Conservation (phyloP, 2,888 invertebrate species). For the Spodoptera picta region DNA sequence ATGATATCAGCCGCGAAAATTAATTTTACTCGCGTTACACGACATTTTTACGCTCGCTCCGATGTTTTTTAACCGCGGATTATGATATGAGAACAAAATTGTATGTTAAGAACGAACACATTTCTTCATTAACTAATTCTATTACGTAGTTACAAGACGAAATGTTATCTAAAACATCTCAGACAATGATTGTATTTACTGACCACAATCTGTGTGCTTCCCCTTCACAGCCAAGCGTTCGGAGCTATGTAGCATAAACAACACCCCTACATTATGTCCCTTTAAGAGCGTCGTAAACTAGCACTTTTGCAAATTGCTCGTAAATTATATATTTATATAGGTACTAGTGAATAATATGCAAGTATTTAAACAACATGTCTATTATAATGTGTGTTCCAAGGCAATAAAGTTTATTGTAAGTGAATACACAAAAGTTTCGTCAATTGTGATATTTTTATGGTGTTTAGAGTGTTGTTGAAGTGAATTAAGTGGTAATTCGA, state of each 20-base stretch:
- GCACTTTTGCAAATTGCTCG: constrained; percentile 83
- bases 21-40: constrained; percentile 34
- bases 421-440: constrained; percentile 56
- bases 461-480: constrained; percentile 29
- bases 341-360: constrained; percentile 68
- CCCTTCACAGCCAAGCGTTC: constrained; percentile 22
- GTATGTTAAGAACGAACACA: no score
- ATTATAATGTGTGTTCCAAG: constrained; percentile 62
- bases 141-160: not conserved
- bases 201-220: constrained; percentile 21
- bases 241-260: constrained; percentile 42
- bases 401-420: constrained; percentile 65
- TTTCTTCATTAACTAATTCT: no score
- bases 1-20: constrained; percentile 39
- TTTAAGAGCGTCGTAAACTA: constrained; percentile 70
- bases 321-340: constrained; percentile 69
- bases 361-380: constrained; percentile 66
- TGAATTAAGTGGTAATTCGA: constrained; percentile 21
- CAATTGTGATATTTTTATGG: constrained; percentile 45
- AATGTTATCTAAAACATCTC: not conserved
- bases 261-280: constrained; percentile 53
- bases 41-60: constrained; percentile 33
- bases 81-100: not conserved
- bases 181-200: constrained; percentile 29
- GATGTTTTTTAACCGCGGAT: not conserved